These are phyloP conservation scores for Hylaeus volcanicus DNA, from an alignment of 1,140 invertebrate genomes.

Conservation along the genomic window DNA sequence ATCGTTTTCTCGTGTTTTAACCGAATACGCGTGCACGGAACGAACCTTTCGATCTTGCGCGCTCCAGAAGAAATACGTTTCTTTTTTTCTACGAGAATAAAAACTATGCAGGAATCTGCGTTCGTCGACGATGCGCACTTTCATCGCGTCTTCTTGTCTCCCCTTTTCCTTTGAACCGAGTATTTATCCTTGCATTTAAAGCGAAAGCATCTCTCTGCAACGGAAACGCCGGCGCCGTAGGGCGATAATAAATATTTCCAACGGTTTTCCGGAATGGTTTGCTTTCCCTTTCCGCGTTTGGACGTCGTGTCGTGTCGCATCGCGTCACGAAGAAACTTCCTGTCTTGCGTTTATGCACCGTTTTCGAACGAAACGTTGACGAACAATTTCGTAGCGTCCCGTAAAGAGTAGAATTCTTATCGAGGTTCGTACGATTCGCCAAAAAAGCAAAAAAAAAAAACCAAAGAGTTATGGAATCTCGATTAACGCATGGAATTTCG, in stretches of 20 bases:
- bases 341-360: too few species aligned
- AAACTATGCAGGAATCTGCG: neutral
- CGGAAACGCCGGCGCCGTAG: neutral
- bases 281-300: neutral
- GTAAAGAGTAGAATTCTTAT: too few species aligned
- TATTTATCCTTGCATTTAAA: conserved; percentile 29
- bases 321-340: too few species aligned
- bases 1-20: too few species aligned
- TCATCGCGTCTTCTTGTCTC: neutral
- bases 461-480: too few species aligned
- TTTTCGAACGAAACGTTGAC: too few species aligned
- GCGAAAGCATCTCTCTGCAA: neutral
- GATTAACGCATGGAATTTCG: too few species aligned
- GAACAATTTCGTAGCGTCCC: too few species aligned
- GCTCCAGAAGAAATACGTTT: neutral
- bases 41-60: too few species aligned
- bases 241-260: conserved; percentile 30
- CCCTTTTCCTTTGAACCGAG: conserved; percentile 1
- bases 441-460: too few species aligned
- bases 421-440: too few species aligned
- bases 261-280: neutral
- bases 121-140: neutral
- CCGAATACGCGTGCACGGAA: too few species aligned
- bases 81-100: neutral
- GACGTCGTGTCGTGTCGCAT: neutral